phyloP scores from a whole-genome alignment of 2,888 invertebrate species.

The Epirrhoe alternata region DNA sequence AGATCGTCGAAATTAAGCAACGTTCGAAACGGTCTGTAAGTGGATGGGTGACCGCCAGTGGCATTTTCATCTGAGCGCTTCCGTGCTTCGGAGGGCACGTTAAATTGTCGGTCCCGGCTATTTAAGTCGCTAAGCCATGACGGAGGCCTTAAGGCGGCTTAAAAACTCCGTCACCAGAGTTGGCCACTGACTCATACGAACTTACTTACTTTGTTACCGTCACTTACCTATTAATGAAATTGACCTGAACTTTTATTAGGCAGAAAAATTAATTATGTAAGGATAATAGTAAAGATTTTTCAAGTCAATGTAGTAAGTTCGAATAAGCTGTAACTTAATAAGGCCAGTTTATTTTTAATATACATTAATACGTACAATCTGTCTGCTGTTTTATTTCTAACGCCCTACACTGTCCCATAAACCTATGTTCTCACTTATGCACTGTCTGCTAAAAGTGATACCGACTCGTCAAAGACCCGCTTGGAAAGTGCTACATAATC shows the following conservation, averaged over 20 bases:
- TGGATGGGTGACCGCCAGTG: too few relatives aligned
- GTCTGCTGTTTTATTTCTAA: slow-evolving; percentile 50
- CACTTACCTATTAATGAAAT: slow-evolving; percentile 25
- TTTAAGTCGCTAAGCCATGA: too few relatives aligned
- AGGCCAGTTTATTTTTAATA: slow-evolving; percentile 68
- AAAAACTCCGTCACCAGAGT: too few relatives aligned
- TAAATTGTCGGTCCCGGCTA: too few relatives aligned
- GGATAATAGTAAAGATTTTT: slow-evolving; percentile 48
- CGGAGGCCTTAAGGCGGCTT: too few relatives aligned
- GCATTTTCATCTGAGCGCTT: too few relatives aligned
- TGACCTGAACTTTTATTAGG: slow-evolving; percentile 19
- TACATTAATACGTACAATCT: slow-evolving; percentile 51
- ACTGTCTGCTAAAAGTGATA: background rate
- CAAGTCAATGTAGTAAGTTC: slow-evolving; percentile 59
- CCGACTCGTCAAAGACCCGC: background rate
- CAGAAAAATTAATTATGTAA: slow-evolving; percentile 3
- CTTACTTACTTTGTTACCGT: too few relatives aligned
- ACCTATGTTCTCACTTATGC: background rate
- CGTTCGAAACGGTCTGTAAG: too few relatives aligned
- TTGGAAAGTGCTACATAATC: background rate
- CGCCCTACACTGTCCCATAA: background rate
- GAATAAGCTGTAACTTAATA: slow-evolving; percentile 71
- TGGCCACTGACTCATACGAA: too few relatives aligned
- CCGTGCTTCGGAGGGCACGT: too few relatives aligned
- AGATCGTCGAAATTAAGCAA: too few relatives aligned